Evolutionary conservation across 2,797 vertebrate species (phyloP).

Genomic region (Sibirionetta formosa): DNA sequence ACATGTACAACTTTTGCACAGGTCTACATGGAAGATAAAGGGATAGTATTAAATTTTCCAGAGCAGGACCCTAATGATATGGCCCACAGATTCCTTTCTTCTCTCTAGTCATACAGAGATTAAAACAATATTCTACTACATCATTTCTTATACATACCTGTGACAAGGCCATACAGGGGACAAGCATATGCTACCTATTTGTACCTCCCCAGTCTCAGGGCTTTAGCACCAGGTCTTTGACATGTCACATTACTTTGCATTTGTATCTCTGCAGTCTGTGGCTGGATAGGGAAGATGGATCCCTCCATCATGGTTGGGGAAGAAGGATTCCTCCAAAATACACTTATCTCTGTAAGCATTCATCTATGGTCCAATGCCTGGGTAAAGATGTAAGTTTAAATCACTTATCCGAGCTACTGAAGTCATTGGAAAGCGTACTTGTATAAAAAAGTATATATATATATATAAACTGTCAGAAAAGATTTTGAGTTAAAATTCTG

Average conservation of each 20-base stretch:
- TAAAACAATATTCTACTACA: not conserved
- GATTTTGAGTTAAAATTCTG: not conserved
- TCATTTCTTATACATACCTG: not conserved
- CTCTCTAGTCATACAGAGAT: not conserved
- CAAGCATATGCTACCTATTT: not conserved
- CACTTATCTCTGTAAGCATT: not conserved
- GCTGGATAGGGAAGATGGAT: not conserved
- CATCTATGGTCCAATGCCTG: not conserved
- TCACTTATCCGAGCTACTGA: not conserved
- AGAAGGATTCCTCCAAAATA: not conserved
- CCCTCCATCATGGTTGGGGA: accelerated
- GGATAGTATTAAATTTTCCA: not conserved
- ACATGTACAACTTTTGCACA: not conserved
- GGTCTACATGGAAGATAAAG: not conserved
- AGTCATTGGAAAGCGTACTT: not conserved
- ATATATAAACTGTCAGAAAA: not conserved
- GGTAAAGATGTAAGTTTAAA: not conserved
- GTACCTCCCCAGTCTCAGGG: not conserved
- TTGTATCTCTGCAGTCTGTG: not conserved
- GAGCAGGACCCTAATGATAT: not conserved
- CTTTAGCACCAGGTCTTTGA: not conserved
- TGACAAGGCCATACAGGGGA: not conserved
- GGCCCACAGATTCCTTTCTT: not conserved
- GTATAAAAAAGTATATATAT: no score
- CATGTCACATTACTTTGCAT: accelerated